These are phyloP conservation scores for Elanoides forficatus DNA, from an alignment of 2,113 vertebrate genomes.

Conservation along the genomic window DNA sequence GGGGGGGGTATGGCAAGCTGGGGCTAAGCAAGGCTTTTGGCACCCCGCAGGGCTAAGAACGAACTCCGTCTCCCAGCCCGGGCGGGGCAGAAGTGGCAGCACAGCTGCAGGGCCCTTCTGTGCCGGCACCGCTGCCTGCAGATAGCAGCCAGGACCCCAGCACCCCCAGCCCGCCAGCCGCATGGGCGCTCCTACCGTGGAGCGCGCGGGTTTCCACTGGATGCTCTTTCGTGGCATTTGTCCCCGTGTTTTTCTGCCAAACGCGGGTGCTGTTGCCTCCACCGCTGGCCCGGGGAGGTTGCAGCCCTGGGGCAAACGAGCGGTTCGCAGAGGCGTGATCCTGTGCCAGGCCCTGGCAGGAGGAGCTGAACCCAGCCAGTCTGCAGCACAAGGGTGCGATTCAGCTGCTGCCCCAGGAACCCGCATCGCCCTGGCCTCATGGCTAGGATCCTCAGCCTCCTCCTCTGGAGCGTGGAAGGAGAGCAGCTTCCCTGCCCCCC, in stretches of 20 bases:
- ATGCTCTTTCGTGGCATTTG: not conserved
- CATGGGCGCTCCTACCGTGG: not conserved
- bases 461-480: not conserved
- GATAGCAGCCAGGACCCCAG: not conserved
- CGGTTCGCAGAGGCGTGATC: not conserved
- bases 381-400: not conserved
- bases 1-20: not conserved
- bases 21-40: not conserved
- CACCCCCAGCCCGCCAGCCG: not conserved
- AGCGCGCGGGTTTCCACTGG: accelerated
- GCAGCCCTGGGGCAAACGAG: not conserved
- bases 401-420: not conserved
- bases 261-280: not conserved
- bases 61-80: not conserved
- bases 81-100: not conserved
- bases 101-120: not conserved
- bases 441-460: not conserved
- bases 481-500: not conserved
- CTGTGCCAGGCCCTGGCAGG: not conserved
- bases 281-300: not conserved
- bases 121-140: not conserved
- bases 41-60: not conserved
- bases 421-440: not conserved
- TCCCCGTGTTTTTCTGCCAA: not conserved
- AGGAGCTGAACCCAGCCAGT: not conserved